Evolutionary conservation across 2,888 invertebrate species (phyloP).

Genomic region (Calameuta pallipes): DNA sequence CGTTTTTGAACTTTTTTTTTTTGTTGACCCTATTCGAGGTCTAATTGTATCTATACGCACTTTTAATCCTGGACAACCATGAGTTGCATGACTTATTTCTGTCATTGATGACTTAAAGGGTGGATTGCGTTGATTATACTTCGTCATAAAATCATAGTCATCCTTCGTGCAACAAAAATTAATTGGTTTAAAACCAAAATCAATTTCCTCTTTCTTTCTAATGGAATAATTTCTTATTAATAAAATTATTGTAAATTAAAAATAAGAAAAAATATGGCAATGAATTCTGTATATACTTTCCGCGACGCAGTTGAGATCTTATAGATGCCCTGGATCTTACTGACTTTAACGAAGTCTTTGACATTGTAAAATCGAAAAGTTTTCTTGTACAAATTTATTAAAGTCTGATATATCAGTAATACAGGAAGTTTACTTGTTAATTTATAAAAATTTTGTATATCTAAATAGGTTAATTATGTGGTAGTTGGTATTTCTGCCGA

Average conservation of each 20-base stretch:
- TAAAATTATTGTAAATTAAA: background rate
- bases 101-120: conserved; percentile 25
- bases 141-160: conserved; percentile 27
- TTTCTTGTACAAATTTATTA: background rate
- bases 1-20: conserved; percentile 17
- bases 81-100: conserved; percentile 17
- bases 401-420: background rate
- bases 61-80: conserved; percentile 38
- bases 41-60: conserved; percentile 25
- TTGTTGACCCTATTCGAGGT: background rate
- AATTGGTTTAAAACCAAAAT: conserved; percentile 26
- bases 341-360: background rate
- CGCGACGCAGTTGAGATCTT: background rate
- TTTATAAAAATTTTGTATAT: background rate
- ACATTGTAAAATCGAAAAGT: background rate
- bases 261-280: background rate
- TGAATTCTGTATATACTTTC: conserved; percentile 5
- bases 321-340: background rate
- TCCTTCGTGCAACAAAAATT: conserved; percentile 38
- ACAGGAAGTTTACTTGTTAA: background rate
- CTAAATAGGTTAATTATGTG: background rate
- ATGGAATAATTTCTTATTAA: background rate
- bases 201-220: background rate
- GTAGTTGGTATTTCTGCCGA: background rate
- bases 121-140: conserved; percentile 29